phyloP scores from a whole-genome alignment of 2,113 vertebrate species.

The Neolamprologus caudopunctatus region DNA sequence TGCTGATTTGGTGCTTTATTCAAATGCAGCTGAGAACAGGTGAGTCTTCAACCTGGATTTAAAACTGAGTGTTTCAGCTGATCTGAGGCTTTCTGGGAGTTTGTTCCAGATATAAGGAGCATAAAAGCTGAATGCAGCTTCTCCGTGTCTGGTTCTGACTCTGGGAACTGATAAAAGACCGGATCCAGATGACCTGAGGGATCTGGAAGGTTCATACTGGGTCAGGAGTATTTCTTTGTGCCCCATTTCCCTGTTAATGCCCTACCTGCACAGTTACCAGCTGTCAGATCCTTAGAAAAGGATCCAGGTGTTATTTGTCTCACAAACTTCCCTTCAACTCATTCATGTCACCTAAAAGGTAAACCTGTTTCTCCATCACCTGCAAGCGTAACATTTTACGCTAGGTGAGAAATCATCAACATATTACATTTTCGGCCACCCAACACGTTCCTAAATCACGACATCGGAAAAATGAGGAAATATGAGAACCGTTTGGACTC shows the following conservation, averaged over 20 bases:
- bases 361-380: not conserved
- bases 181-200: too few relatives aligned
- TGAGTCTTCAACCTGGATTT: not conserved
- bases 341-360: not conserved
- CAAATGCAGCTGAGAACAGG: not conserved
- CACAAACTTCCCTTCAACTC: not conserved
- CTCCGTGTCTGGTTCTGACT: too few relatives aligned
- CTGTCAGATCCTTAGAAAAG: not conserved
- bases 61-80: too few relatives aligned
- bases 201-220: too few relatives aligned
- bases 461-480: accelerated
- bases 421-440: accelerated
- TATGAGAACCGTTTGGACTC: not conserved
- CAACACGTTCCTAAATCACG: not conserved
- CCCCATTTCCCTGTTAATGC: not conserved
- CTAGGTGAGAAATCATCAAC: accelerated
- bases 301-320: not conserved
- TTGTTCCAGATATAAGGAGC: too few relatives aligned
- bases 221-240: not conserved
- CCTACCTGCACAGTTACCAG: not conserved
- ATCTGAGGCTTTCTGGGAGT: too few relatives aligned
- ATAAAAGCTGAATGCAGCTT: too few relatives aligned
- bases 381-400: not conserved
- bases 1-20: not conserved
- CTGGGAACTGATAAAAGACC: too few relatives aligned